Evolutionary conservation across 1,140 invertebrate species (phyloP).

Genomic region (Copidosoma floridanum): DNA sequence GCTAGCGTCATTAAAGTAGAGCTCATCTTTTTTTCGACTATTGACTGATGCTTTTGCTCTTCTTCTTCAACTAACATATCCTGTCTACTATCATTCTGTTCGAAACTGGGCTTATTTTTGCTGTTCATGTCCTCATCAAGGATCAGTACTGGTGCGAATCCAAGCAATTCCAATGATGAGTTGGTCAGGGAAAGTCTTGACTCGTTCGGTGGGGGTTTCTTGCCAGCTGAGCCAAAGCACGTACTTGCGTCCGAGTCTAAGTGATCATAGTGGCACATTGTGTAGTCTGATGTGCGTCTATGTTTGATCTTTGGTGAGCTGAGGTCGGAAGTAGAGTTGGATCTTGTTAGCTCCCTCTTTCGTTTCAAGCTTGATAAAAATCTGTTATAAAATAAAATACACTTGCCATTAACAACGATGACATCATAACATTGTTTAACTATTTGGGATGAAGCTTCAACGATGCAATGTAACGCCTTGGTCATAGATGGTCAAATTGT

Average conservation of each 20-base stretch:
- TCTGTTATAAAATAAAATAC: conserved; percentile 4
- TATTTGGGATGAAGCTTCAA: too few species aligned
- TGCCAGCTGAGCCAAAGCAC: conserved; percentile 18
- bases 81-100: neutral
- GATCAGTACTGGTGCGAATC: conserved; percentile 8
- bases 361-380: conserved; percentile 37
- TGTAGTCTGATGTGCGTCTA: conserved; percentile 37
- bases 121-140: conserved; percentile 39
- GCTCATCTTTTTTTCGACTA: neutral
- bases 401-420: neutral
- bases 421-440: neutral
- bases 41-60: neutral
- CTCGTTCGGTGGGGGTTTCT: neutral
- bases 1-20: neutral
- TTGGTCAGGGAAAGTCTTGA: neutral
- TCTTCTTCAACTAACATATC: too few species aligned
- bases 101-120: conserved; percentile 11
- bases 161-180: neutral
- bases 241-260: conserved; percentile 7
- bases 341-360: conserved; percentile 34
- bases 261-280: neutral
- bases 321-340: conserved; percentile 36
- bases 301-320: conserved; percentile 35
- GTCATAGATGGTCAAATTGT: neutral
- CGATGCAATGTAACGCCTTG: too few species aligned